Base-by-base conservation (phyloP, 2,113 vertebrate species). In the Jacana jacana region DNA sequence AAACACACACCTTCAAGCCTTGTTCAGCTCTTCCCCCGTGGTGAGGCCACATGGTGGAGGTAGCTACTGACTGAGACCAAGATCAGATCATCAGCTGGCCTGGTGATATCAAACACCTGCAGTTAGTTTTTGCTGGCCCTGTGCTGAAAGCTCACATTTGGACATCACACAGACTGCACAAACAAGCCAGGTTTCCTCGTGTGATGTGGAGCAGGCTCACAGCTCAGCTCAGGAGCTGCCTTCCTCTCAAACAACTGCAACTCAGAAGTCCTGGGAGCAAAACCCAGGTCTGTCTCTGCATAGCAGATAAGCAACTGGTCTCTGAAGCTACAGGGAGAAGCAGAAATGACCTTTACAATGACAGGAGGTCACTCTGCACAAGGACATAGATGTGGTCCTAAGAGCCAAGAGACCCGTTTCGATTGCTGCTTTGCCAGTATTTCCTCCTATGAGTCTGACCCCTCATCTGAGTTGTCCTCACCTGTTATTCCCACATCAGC, bases 191-290 rank as follows among this genome's bases (percentile, higher is more conserved):
- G 3, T 16, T 66, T 70, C 77, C 46, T 78, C 11, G 1, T 16
- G 44, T 31, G 17, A 30, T 4, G 1, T 4, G 4, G 37, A 31
- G 14, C 0, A 0, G 20, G 39, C 63, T 77, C 4, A 0, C 0
- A 0, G 35, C 44, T 73, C 49, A 64, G 44, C 27, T 72, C 13
- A 5, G 33, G 28, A 71, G 7, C 33, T 68, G 25, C 39, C 60
- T 52, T 65, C 71, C 33, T 31, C n/a, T n/a, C n/a, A 20, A 39
- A 22, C 13, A 19, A 7, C 73, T 61, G 7, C 0, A 0, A 33
- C 16, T 75, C 40, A 17, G 25, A 68, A 60, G 15, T 39, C 40
- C 48, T 89, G 37, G 54, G 40, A 58, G 19, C 20, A 89, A 93
- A 82, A 46, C 9, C 28, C 51, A 66, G 55, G 16, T 15, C 37